These are phyloP conservation scores for Acanthosepion esculentum DNA, from an alignment of 2,888 invertebrate species.

Conservation along the genomic window DNA sequence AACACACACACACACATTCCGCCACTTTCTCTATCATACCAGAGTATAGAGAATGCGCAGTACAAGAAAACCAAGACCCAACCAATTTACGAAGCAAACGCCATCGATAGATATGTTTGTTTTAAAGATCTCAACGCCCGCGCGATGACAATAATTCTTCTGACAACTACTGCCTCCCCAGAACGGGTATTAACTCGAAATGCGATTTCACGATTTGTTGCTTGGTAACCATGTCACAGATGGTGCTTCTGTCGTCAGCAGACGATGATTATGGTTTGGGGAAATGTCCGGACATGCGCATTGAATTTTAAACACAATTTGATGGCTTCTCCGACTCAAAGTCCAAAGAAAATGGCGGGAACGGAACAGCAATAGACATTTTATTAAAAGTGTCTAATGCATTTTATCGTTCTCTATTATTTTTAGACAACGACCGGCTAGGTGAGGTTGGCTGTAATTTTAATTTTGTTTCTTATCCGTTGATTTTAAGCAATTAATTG, in stretches of 20 bases:
- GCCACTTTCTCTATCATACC: neutral
- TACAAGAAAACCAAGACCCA: neutral
- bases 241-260: neutral
- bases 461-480: too few relatives aligned
- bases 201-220: neutral
- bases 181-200: neutral
- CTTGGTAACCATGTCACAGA: neutral
- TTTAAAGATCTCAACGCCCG: neutral
- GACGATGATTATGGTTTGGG: neutral
- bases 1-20: neutral
- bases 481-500: too few relatives aligned
- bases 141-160: neutral
- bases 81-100: neutral
- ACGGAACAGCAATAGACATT: neutral
- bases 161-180: neutral
- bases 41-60: neutral
- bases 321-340: neutral
- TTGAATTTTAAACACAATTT: neutral
- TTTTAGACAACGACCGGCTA: too few relatives aligned
- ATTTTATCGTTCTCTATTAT: neutral
- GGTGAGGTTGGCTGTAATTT: too few relatives aligned
- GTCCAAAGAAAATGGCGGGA: neutral
- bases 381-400: conserved; percentile 34
- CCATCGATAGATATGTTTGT: neutral
- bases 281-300: neutral